Percentiles rank a stretch among this genome's conserved stretches.
Evolutionary conservation across 2,113 vertebrate genomes (phyloP).

Genomic region (Atractosteus spatula): DNA sequence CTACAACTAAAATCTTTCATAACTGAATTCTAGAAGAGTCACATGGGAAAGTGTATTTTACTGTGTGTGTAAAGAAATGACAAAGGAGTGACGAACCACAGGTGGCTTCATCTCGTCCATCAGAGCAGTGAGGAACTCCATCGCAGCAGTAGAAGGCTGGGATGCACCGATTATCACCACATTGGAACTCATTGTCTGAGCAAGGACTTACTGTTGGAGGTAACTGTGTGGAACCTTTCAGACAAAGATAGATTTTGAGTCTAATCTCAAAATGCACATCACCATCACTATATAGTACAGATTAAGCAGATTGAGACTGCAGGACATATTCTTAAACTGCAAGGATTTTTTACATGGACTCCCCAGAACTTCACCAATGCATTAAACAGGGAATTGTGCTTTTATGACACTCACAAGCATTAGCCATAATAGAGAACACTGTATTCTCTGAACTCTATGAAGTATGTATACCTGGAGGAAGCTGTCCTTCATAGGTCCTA

Average conservation of each 20-base stretch:
- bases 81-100: not conserved
- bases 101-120: not conserved
- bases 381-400: no score
- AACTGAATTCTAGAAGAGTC: no score
- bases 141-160: not conserved
- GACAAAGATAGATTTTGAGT: not conserved
- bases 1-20: no score
- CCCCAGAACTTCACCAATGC: no score
- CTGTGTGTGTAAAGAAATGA: no score
- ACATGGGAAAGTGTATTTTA: no score
- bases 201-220: not conserved
- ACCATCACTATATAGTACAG: no score
- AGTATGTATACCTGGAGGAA: not conserved
- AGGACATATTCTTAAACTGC: no score
- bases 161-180: not conserved
- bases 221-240: not conserved
- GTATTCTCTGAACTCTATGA: not conserved
- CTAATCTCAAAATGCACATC: no score
- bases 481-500: not conserved
- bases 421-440: not conserved
- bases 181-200: not conserved
- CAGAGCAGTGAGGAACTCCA: not conserved
- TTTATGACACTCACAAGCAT: no score
- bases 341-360: no score
- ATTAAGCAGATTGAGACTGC: no score